Base-by-base conservation (phyloP, 2,888 invertebrate genomes). In the Argyra leucocephala region DNA sequence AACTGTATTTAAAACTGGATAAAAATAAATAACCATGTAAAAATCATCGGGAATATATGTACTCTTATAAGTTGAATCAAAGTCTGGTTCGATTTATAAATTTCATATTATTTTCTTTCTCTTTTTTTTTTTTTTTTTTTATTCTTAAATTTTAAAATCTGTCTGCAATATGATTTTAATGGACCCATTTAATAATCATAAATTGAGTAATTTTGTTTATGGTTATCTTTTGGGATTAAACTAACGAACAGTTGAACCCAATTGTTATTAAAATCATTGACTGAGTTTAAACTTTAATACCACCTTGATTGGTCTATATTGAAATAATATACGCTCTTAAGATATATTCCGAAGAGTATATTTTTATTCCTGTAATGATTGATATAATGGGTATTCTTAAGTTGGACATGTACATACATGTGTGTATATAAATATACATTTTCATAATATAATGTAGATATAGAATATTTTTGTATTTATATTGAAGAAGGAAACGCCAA, bases 101-200 rank as follows among this genome's bases (percentile, higher is more conserved):
- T 7, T n/a, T n/a, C n/a, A n/a, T n/a, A n/a, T n/a, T n/a, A n/a
- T n/a, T n/a, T n/a, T n/a, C n/a, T n/a, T n/a, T n/a, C n/a, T n/a
- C n/a, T n/a, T n/a, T n/a, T n/a, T n/a, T n/a, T n/a, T n/a, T n/a
- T n/a, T n/a, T n/a, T n/a, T n/a, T n/a, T n/a, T n/a, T n/a, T n/a
- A n/a, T n/a, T n/a, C n/a, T n/a, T n/a, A n/a, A n/a, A n/a, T 4
- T 4, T 10, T 10, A 31, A 2, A 31, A 31, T 10, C 31, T 18
- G 48, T 48, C 48, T 48, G 48, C 31, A 48, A 48, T 48, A 48
- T 48, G 48, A 48, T 48, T 48, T 48, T 48, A 48, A 48, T 18
- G 48, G 48, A 15, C n/a, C 48, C 48, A 48, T 48, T 48, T 48
- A 48, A 48, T 48, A 48, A 48, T 18, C 48, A 48, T 48, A 48